Evolutionary conservation across 1,140 invertebrate genomes (phyloP).

Genomic region (Rhagoletis zephyria): DNA sequence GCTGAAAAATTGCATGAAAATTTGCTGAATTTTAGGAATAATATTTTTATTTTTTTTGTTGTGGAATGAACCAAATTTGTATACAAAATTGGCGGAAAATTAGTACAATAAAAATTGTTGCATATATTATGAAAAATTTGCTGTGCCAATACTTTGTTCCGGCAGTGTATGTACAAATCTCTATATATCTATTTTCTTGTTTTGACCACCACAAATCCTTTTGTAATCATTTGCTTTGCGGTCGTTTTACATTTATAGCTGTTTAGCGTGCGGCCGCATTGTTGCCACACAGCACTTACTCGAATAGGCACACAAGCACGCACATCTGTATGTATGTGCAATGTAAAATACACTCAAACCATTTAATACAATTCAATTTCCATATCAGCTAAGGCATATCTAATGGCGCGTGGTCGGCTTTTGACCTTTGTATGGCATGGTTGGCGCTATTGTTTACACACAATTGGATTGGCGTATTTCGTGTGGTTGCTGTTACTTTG

Average conservation of each 20-base stretch:
- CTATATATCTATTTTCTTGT: neutral
- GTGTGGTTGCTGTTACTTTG: neutral
- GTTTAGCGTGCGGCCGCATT: conserved; percentile 3
- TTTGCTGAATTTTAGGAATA: no score
- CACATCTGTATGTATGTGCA: neutral
- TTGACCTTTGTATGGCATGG: conserved; percentile 26
- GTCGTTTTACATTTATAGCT: conserved; percentile 42
- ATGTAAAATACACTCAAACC: neutral
- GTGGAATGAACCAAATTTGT: no score
- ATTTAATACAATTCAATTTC: neutral
- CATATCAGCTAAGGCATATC: neutral
- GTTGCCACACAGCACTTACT: neutral
- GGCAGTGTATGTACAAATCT: no score
- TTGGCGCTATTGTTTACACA: neutral
- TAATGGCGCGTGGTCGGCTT: neutral
- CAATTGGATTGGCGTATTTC: neutral
- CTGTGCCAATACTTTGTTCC: no score
- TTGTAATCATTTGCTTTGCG: conserved; percentile 37
- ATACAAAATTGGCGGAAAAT: no score
- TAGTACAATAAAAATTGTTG: neutral
- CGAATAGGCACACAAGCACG: neutral
- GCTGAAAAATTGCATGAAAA: no score
- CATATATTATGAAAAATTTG: no score
- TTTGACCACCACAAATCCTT: neutral
- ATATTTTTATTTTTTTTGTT: no score